phyloP scores from a whole-genome alignment of 2,888 invertebrate species.

The Andrena praecox region DNA sequence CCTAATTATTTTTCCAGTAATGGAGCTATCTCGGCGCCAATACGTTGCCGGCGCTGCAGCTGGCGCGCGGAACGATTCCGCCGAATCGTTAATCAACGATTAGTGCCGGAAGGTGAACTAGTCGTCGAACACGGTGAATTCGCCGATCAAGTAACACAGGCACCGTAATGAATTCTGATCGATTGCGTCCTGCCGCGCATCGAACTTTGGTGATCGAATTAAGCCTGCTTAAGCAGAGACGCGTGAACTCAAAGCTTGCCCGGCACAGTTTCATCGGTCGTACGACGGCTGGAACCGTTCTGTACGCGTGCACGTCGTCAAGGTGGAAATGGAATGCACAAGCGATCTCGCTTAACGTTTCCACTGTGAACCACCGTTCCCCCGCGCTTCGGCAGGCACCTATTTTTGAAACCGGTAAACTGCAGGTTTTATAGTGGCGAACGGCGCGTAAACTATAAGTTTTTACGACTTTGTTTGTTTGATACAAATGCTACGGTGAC shows the following conservation, averaged over 20 bases:
- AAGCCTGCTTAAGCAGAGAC: constrained; percentile 26
- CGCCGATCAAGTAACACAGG: constrained; percentile 52
- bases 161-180: constrained; percentile 67
- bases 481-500: no score
- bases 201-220: constrained; percentile 52
- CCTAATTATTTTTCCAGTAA: constrained; percentile 72
- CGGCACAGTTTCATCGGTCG: neutral
- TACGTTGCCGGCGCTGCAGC: constrained; percentile 10
- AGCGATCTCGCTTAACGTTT: no score
- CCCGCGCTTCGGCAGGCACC: no score
- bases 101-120: constrained; percentile 45
- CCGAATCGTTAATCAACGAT: constrained; percentile 53
- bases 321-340: no score
- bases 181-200: constrained; percentile 51
- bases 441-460: no score
- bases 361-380: no score
- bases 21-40: constrained; percentile 37
- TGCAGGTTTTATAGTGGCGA: no score
- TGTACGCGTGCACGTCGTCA: no score
- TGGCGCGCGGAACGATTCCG: constrained; percentile 7
- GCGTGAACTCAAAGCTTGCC: neutral
- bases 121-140: constrained; percentile 22
- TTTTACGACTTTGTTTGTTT: no score
- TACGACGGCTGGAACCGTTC: no score
- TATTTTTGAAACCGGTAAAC: no score